These are phyloP conservation scores for Monoplex corrugatus DNA, from an alignment of 2,888 invertebrate species.

Conservation along the genomic window DNA sequence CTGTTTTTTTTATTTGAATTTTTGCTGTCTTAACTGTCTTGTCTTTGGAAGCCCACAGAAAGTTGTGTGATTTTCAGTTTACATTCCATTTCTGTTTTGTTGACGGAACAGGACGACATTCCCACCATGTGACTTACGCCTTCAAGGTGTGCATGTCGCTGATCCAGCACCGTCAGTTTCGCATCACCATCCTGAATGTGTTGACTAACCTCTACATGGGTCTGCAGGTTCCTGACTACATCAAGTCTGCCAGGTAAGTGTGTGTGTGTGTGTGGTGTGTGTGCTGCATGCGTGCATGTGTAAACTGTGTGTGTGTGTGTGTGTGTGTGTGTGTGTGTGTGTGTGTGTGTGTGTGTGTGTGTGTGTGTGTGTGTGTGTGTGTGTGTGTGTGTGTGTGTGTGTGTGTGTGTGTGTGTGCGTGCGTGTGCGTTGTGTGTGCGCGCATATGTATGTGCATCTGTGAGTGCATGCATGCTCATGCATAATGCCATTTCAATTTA, in stretches of 20 bases:
- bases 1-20: not conserved
- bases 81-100: not conserved
- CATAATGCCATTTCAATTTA: too few species aligned
- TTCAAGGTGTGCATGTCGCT: conserved; percentile 98
- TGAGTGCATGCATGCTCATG: not conserved
- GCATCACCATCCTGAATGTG: conserved; percentile 93
- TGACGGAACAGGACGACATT: conserved; percentile 87
- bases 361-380: not conserved
- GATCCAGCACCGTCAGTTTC: conserved; percentile 95
- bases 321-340: not conserved
- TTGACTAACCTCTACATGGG: conserved; percentile 94
- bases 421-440: not conserved
- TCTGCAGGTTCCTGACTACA: conserved; percentile 95
- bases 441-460: too few species aligned
- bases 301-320: not conserved
- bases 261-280: not conserved
- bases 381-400: not conserved
- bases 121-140: conserved; percentile 95
- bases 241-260: conserved; percentile 91
- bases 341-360: not conserved
- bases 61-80: not conserved
- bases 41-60: too few species aligned
- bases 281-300: not conserved
- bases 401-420: not conserved
- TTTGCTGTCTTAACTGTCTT: not conserved